These are phyloP conservation scores for Montipora capricornis DNA, from an alignment of 64 coral and sea anemone genomes.

Conservation along the genomic window DNA sequence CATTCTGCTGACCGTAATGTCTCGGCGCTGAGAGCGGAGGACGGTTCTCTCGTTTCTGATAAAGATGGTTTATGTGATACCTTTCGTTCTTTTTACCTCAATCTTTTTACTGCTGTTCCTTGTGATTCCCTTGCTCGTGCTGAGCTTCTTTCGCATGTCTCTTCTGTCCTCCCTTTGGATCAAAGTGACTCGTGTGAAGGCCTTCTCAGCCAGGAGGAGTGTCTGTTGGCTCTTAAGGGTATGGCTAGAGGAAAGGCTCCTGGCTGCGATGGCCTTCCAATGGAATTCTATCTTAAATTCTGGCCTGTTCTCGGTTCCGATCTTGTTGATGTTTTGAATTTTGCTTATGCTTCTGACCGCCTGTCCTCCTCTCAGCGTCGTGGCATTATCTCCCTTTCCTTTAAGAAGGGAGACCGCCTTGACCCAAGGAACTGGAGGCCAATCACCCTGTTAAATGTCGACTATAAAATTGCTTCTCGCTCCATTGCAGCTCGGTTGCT, in stretches of 20 bases:
- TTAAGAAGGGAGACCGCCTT: no score
- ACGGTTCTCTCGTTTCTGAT: background rate
- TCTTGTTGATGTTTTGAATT: no score
- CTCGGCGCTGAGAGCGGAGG: background rate
- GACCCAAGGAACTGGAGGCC: no score
- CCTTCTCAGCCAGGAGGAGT: background rate
- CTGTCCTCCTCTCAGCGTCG: no score
- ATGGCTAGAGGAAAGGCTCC: background rate
- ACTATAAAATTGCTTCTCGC: no score
- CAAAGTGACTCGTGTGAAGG: constrained; percentile 41
- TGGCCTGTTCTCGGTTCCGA: no score
- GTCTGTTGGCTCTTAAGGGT: constrained; percentile 9
- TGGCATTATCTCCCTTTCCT: no score
- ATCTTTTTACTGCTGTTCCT: background rate
- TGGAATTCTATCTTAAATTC: no score
- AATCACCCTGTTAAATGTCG: no score
- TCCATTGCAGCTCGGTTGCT: no score
- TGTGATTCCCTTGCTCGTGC: background rate
- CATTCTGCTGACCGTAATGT: background rate
- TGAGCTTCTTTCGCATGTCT: background rate
- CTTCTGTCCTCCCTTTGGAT: background rate
- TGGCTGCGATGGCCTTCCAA: no score
- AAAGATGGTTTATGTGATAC: background rate
- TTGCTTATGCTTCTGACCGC: no score
- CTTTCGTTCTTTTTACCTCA: background rate